Conservation (phyloP, 2,797 vertebrate species). For the Eurystomus glaucurus region DNA sequence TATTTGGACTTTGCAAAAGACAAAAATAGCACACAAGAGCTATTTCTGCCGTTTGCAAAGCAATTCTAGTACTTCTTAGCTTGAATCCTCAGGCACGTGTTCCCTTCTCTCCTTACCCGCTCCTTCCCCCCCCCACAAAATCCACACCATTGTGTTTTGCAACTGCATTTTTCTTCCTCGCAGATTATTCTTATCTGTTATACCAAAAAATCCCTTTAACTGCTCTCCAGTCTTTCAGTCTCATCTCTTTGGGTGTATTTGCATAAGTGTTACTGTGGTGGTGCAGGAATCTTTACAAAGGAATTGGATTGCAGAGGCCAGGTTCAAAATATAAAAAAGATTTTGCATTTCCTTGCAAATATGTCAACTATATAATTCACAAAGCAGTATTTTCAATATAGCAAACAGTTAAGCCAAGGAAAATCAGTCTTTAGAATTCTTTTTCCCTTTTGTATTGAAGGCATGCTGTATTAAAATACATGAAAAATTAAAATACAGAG, state of each 20-base stretch:
- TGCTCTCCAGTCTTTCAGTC: neutral
- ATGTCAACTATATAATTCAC: neutral
- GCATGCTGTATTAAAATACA: neutral
- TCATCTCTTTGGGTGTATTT: neutral
- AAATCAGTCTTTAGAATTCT: neutral
- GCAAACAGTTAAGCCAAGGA: neutral
- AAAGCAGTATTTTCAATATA: neutral
- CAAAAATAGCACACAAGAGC: neutral
- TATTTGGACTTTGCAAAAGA: neutral
- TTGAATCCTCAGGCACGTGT: neutral
- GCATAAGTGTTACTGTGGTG: neutral
- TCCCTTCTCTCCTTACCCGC: neutral
- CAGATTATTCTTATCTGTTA: neutral
- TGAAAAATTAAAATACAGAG: conserved; percentile 7
- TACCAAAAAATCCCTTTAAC: neutral
- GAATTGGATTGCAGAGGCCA: neutral
- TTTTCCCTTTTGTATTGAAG: neutral
- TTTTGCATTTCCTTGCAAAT: neutral
- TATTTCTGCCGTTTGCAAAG: neutral
- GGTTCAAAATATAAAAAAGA: neutral
- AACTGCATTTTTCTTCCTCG: neutral
- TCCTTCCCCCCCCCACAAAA: neutral
- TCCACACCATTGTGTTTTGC: neutral
- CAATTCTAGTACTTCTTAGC: neutral
- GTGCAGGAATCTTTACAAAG: neutral